phyloP scores from a whole-genome alignment of 1,140 invertebrate genomes.

The Drosophila prosaltans region DNA sequence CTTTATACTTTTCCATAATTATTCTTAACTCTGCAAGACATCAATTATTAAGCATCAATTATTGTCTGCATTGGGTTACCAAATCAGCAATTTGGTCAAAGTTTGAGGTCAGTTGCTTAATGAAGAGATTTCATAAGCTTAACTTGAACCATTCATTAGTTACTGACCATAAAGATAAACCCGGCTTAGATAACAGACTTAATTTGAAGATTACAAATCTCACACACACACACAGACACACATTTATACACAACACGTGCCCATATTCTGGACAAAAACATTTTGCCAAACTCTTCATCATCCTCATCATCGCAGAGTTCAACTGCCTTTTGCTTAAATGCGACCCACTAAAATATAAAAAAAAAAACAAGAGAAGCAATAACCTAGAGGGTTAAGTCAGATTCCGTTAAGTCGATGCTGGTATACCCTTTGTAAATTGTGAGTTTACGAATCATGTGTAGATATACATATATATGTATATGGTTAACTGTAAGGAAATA shows the following conservation, averaged over 20 bases:
- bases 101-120: constrained; percentile 28
- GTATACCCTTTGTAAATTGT: neutral
- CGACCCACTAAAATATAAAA: constrained; percentile 57
- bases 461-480: no score
- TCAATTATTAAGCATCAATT: neutral
- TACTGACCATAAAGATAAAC: constrained; percentile 13
- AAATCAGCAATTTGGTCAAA: constrained; percentile 34
- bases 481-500: no score
- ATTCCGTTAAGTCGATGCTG: neutral
- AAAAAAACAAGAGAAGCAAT: constrained; percentile 34
- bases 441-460: no score
- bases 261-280: constrained; percentile 20
- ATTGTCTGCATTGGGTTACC: neutral
- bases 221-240: neutral
- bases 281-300: constrained; percentile 21
- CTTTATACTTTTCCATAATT: neutral
- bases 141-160: constrained; percentile 22
- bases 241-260: neutral
- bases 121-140: constrained; percentile 38
- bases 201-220: constrained; percentile 17
- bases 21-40: neutral
- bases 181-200: constrained; percentile 40
- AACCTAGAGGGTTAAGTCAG: neutral
- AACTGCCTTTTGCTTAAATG: constrained; percentile 53
- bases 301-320: constrained; percentile 32